These are phyloP conservation scores for Formica exsecta DNA, from an alignment of 1,140 invertebrate genomes.

Conservation along the genomic window DNA sequence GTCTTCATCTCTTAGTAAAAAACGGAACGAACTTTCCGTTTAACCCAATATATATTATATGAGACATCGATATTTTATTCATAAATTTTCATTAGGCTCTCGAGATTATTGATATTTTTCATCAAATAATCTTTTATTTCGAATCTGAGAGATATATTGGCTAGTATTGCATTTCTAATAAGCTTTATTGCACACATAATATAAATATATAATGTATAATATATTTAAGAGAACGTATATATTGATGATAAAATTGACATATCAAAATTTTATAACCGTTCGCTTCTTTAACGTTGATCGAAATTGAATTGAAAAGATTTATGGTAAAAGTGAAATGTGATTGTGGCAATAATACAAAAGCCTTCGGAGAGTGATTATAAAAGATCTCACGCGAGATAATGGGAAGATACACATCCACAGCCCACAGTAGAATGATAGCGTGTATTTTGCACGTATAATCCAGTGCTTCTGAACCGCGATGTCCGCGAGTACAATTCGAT, in stretches of 20 bases:
- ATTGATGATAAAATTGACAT: background rate
- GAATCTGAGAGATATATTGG: background rate
- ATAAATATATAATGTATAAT: too few species aligned
- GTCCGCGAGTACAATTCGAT: constrained; percentile 42
- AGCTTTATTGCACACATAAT: too few species aligned
- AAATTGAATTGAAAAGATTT: constrained; percentile 12
- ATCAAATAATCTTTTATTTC: background rate
- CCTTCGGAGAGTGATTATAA: constrained; percentile 42
- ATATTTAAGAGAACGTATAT: background rate
- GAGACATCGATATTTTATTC: background rate
- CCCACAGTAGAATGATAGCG: constrained; percentile 16
- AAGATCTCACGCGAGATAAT: constrained; percentile 52
- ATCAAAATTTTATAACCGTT: background rate
- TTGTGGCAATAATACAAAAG: constrained; percentile 39
- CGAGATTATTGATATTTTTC: background rate
- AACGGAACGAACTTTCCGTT: too few species aligned
- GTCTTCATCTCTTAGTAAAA: too few species aligned
- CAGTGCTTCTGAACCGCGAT: background rate
- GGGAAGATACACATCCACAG: background rate
- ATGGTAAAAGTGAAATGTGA: background rate
- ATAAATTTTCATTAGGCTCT: background rate
- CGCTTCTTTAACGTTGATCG: constrained; percentile 9
- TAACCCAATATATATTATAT: background rate
- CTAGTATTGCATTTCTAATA: background rate
- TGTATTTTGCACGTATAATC: constrained; percentile 41